Base-by-base conservation (phyloP, 2,113 vertebrate genomes). In the Seriola aureovittata region DNA sequence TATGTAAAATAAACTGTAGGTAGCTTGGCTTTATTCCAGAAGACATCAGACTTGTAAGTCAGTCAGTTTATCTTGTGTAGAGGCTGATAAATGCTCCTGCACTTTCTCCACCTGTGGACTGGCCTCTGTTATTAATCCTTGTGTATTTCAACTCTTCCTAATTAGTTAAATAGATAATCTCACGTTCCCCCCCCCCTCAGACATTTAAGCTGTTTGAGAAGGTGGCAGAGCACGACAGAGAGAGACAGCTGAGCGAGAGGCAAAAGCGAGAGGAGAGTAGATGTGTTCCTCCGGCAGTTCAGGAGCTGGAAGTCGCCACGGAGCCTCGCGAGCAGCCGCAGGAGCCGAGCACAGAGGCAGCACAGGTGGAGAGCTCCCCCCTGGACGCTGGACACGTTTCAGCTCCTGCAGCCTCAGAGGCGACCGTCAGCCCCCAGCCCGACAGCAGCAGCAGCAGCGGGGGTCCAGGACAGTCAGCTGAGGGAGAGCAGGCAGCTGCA, bases 141-240 rank as follows among this genome's bases (percentile, higher is more conserved):
- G 29, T 29, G 29, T 29, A 29, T 29, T 29, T 29, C 29, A 29
- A 29, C 29, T 29, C 29, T 29, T 29, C 8, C 52, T 54, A 7
- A 10, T 17, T 25, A 70, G 38, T 13, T 29, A 29, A 29, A 29
- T 29, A 2, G 32, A 34, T 23, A 1, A 16, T 54, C 13, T 50
- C 44, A 13, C 1, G 0, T 58, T 63, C 29, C 1, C 8, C 29
- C 1, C 8, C 25, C 46, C 77, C 17, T 4, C 83, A 94, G 93
- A 88, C 85, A 0, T 94, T 76, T 48, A 82, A 84, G 73, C 21
- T 80, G 73, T 93, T 93, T 57, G 92, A 92, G 81, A 92, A 92
- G 71, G 5, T 91, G 81, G 88, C 92, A 0, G 86, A 92, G 1
- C 88, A 82, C 0, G 92, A 93, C 79, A 58, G 90, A 42, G 88